Evolutionary conservation across 1,140 invertebrate species (phyloP).

Genomic region (Leptestheria dahalacensis): DNA sequence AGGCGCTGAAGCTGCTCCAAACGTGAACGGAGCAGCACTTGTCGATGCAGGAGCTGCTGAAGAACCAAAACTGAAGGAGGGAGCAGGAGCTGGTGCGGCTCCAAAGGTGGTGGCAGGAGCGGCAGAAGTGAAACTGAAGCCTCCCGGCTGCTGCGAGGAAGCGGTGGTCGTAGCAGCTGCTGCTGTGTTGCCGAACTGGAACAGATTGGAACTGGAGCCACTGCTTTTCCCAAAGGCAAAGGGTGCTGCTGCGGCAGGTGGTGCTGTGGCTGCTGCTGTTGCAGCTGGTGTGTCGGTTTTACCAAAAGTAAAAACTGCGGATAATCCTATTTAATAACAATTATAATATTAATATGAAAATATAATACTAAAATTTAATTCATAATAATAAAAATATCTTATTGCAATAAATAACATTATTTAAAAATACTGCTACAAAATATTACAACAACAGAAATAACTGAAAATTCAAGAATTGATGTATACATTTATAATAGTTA

Average conservation of each 20-base stretch:
- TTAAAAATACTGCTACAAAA: too few species aligned
- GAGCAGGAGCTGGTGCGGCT: not conserved
- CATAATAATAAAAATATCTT: too few species aligned
- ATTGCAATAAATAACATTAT: too few species aligned
- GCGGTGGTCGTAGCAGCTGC: not conserved
- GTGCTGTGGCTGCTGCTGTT: not conserved
- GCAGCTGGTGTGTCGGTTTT: not conserved
- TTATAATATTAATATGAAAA: too few species aligned
- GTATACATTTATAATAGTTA: too few species aligned
- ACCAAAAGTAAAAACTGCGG: not conserved
- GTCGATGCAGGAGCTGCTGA: not conserved
- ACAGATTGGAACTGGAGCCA: not conserved
- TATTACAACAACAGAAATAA: too few species aligned
- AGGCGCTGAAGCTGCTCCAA: not conserved
- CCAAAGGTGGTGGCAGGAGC: not conserved
- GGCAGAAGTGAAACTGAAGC: not conserved
- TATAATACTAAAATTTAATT: too few species aligned
- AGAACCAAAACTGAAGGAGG: not conserved
- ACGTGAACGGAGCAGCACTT: not conserved
- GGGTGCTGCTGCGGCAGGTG: not conserved
- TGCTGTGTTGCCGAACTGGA: not conserved
- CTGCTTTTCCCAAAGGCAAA: not conserved
- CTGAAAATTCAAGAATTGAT: too few species aligned
- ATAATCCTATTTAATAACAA: too few species aligned
- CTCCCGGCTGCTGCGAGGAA: not conserved